phyloP scores from a whole-genome alignment of 2,113 vertebrate species.

The Myrmecobius fasciatus region DNA sequence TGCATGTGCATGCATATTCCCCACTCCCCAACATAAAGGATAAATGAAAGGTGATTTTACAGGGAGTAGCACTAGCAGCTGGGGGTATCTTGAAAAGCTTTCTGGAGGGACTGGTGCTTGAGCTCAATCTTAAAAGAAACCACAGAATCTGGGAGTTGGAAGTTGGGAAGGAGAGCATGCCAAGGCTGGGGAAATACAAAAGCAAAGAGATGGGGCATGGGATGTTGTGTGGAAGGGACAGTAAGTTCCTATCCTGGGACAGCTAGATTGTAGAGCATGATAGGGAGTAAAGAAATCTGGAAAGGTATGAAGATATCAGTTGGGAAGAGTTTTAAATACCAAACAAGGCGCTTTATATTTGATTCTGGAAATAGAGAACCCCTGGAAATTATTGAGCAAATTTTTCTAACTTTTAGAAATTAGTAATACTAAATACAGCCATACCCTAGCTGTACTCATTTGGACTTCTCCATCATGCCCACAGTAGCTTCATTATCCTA shows the following conservation, averaged over 20 bases:
- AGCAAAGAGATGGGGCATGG: not conserved
- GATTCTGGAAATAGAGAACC: not conserved
- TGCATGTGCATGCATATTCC: too few relatives aligned
- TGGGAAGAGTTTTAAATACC: not conserved
- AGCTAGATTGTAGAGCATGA: not conserved
- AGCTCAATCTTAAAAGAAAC: not conserved
- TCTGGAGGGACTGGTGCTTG: not conserved
- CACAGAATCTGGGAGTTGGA: not conserved
- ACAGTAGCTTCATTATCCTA: not conserved
- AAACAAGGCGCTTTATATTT: not conserved
- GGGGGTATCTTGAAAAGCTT: not conserved
- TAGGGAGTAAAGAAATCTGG: not conserved
- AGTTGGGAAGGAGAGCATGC: not conserved
- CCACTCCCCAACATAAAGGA: not conserved
- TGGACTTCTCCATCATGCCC: not conserved
- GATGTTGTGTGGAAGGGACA: not conserved
- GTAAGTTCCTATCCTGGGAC: not conserved
- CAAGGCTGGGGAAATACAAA: not conserved
- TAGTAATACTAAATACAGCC: not conserved
- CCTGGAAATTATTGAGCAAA: not conserved
- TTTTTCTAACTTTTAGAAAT: not conserved
- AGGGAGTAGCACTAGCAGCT: not conserved
- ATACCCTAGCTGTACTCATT: not conserved
- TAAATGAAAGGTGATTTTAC: not conserved
- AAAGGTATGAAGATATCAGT: not conserved